These are phyloP conservation scores for Cephus pygmeus DNA, from an alignment of 2,888 invertebrate species.

Conservation along the genomic window DNA sequence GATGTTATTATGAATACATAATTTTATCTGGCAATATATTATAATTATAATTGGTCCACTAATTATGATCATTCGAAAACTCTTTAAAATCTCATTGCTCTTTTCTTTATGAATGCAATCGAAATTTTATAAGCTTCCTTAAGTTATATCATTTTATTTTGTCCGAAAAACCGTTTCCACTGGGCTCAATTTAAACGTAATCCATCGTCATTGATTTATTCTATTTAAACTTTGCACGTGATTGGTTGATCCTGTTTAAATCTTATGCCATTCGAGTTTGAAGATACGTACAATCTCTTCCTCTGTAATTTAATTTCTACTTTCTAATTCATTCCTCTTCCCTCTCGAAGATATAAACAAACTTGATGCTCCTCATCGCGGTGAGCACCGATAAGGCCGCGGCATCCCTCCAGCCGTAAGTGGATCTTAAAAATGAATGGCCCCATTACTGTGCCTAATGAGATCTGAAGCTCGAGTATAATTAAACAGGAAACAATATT, in stretches of 20 bases:
- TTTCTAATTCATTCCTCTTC: background rate
- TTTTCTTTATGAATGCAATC: background rate
- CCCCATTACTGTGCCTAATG: background rate
- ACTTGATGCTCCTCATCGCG: background rate
- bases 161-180: too few relatives aligned
- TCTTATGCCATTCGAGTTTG: background rate
- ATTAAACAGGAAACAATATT: background rate
- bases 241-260: background rate
- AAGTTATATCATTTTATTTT: background rate
- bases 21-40: background rate
- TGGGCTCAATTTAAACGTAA: background rate
- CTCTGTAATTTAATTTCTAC: background rate
- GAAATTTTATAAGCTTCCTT: background rate
- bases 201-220: background rate
- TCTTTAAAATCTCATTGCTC: background rate
- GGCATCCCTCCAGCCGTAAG: background rate
- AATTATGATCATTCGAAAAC: background rate
- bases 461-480: background rate
- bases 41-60: background rate
- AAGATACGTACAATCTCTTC: background rate
- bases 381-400: background rate
- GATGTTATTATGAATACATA: background rate
- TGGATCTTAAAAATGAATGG: background rate
- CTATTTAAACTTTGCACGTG: background rate
- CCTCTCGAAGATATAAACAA: background rate